These are phyloP conservation scores for Drosophila histrio DNA, from an alignment of 2,888 invertebrate species.

Conservation along the genomic window DNA sequence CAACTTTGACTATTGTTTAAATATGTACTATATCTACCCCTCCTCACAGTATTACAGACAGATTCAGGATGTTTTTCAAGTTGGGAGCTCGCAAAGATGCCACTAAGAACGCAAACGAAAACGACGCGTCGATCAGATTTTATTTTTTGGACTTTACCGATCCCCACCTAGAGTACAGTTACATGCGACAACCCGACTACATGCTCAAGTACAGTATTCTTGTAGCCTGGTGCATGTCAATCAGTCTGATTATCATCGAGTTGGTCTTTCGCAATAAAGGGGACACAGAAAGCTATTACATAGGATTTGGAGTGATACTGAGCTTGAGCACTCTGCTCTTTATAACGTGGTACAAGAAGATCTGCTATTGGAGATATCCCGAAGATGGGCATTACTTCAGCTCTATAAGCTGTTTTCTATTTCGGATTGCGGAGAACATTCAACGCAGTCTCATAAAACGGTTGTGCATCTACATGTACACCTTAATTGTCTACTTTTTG, in stretches of 20 bases:
- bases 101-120: neutral
- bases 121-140: constrained; percentile 47
- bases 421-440: constrained; percentile 84
- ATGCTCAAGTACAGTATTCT: constrained; percentile 92
- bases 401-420: constrained; percentile 31
- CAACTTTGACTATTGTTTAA: too few relatives aligned
- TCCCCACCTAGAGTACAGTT: constrained; percentile 88
- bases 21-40: too few relatives aligned
- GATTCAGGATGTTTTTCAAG: neutral
- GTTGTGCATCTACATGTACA: constrained; percentile 87
- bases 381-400: neutral
- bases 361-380: constrained; percentile 87
- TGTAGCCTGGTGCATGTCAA: constrained; percentile 86
- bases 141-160: constrained; percentile 87
- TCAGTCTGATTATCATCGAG: constrained; percentile 86
- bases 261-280: neutral
- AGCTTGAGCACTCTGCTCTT: constrained; percentile 86
- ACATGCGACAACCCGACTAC: constrained; percentile 90
- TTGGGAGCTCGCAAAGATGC: neutral
- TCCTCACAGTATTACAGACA: neutral
- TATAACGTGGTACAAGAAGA: constrained; percentile 90
- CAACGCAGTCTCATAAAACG: constrained; percentile 87
- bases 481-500: constrained; percentile 87
- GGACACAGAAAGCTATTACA: rapidly evolving
- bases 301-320: neutral